A percentile compares a stretch with the other conserved stretches of the same genome.
Conservation (phyloP, 2,888 invertebrate genomes). For the Drosophila paranaensis region DNA sequence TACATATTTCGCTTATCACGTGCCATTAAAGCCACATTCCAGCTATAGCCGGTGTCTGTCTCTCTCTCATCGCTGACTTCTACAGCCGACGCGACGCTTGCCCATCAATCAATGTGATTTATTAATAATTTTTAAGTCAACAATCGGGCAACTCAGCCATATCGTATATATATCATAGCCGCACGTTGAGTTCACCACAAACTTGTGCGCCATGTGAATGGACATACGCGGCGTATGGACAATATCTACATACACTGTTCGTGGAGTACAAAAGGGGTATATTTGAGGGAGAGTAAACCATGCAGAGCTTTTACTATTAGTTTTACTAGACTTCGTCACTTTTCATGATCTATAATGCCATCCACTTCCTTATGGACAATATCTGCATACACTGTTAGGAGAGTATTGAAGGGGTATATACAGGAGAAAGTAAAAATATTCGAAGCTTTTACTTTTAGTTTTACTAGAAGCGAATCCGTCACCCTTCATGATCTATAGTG, state of each 20-base stretch:
- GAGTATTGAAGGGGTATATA: too few relatives aligned
- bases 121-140: slow-evolving; percentile 54
- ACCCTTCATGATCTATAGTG: too few relatives aligned
- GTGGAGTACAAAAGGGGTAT: not conserved
- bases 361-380: too few relatives aligned
- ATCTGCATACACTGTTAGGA: too few relatives aligned
- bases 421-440: too few relatives aligned
- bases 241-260: not conserved
- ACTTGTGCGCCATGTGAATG: slow-evolving; percentile 10
- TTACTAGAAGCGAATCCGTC: too few relatives aligned
- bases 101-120: slow-evolving; percentile 72
- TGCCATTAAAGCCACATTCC: slow-evolving; percentile 41
- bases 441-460: too few relatives aligned
- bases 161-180: slow-evolving; percentile 15
- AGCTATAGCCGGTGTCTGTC: slow-evolving; percentile 3
- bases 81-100: slow-evolving; percentile 21
- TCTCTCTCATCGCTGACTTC: not conserved
- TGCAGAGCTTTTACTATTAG: not conserved
- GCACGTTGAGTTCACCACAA: not conserved
- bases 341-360: too few relatives aligned
- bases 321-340: not conserved
- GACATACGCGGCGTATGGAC: slow-evolving; percentile 34
- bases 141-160: slow-evolving; percentile 36
- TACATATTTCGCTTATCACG: slow-evolving; percentile 55
- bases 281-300: not conserved